Evolutionary conservation across 1,140 invertebrate genomes (phyloP), one percentile per base, ranked within the genome.

Genomic region (Portunus trituberculatus): DNA sequence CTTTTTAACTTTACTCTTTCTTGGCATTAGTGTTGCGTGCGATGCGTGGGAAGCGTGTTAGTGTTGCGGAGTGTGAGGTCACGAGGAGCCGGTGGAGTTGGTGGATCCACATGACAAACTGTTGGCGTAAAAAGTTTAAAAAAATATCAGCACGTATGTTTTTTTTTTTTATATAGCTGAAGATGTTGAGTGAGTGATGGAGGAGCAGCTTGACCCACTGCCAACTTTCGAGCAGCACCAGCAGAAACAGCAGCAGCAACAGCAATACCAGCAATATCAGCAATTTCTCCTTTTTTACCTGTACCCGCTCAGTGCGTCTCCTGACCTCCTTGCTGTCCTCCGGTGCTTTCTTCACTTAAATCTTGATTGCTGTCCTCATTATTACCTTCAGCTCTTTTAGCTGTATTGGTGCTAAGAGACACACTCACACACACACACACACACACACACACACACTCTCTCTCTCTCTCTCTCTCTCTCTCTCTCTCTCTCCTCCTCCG

Each of bases 141-240:
- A 28, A 90, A 46, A 46, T 46, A 14, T 10, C 88, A 90, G 25
- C 88, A 28, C 10, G 48, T 28, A 48, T 48, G 45, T 14, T 45
- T 90, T n/a, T 39, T 88, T 45, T 48, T 48, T 90, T 48, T 25
- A 46, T 25, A 46, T 90, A 12, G 16, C 10, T 90, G 39, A 39
- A 28, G 48, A 28, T 10, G 88, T 16, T 90, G 48, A 48, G n/a
- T 90, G 88, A 90, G 39, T 48, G 45, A 90, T 90, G 88, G 29
- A 10, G 12, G 20, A 90, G 20, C n/a, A 87, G 10, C 48, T 90
- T 48, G 45, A 90, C 45, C 45, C 88, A 8, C 14, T 90, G 88
- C 88, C 88, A 90, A 46, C 16, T 14, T 90, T 48, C 16, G 88
- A 48, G 45, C 88, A 48, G 45, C 88, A 0, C 20, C 28, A 31